Conservation (phyloP, 2,113 vertebrate genomes). For the Tinamus guttatus region DNA sequence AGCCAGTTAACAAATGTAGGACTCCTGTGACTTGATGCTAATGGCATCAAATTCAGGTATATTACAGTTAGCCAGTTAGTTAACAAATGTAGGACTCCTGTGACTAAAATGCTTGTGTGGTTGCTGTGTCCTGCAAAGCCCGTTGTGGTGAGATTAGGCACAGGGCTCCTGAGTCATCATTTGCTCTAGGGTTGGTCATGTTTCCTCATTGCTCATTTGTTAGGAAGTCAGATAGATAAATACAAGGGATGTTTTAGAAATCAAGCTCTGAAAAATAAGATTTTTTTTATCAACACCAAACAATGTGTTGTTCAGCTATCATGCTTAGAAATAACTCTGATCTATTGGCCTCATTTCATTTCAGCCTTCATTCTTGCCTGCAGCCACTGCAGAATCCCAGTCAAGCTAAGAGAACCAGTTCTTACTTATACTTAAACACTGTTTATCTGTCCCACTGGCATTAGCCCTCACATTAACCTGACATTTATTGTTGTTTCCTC, state of each 20-base stretch:
- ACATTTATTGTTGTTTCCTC: background rate
- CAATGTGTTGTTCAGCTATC: background rate
- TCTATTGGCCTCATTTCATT: background rate
- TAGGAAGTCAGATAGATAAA: background rate
- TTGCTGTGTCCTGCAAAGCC: background rate
- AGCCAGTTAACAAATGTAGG: background rate
- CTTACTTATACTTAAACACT: background rate
- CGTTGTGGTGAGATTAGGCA: background rate
- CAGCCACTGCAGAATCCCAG: background rate
- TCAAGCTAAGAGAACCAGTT: background rate
- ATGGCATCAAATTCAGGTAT: too few relatives aligned
- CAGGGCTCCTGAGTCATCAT: background rate
- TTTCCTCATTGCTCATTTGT: background rate
- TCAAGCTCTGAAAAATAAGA: background rate
- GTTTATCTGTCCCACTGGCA: background rate
- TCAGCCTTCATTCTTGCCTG: background rate
- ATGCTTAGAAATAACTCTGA: background rate
- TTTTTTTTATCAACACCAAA: background rate
- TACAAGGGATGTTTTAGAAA: background rate
- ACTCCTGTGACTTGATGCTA: background rate
- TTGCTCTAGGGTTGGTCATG: background rate
- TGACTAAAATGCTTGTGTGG: background rate
- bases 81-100: background rate
- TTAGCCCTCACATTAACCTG: background rate
- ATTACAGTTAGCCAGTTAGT: background rate